Evolutionary conservation across 2,888 invertebrate genomes (phyloP), one percentile per base, ranked within the genome.

Genomic region (Conistra vaccinii): DNA sequence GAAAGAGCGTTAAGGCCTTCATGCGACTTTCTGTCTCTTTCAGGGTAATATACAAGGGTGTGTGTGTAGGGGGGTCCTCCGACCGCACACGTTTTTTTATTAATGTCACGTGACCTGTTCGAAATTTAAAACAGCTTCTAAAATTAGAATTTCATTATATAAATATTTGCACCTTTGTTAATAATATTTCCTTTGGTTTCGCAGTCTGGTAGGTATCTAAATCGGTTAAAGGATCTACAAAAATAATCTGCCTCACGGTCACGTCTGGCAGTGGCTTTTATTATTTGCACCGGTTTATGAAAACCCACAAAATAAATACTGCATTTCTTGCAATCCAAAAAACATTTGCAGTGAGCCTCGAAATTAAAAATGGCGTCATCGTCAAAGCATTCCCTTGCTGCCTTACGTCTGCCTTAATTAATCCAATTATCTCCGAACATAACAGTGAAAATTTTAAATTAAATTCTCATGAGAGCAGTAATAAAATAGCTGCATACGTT

Each of bases 361-460:
- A 63, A 62, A 58, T 76, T 68, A 39, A 63, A 78, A 78, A 79
- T 69, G 57, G 39, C 63, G 63, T 63, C 83, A 29, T 29, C 12
- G 55, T 69, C 57, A 42, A 69, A 81, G 55, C 17, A 81, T 85
- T 85, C 69, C 85, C 76, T 58, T 32, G 75, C 39, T 39, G 32
- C 48, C 42, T 65, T 61, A n/a, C 20, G 29, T 51, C 53, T 65
- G 63, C 53, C 35, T 62, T 60, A 32, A 68, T 73, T 60, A n/a
- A 68, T 72, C 60, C 53, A 69, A 82, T 81, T 66, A 76, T n/a
- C 29, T 69, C 7, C 45, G 55, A 69, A 69, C 45, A 62, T 42
- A 58, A n/a, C 20, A 55, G 66, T 60, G 66, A 60, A 71, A 45
- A 67, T 63, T 67, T 48, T 63, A 53, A 72, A 72, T 85, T 85